These are phyloP conservation scores for Drosophila anomelani DNA, from an alignment of 2,888 invertebrate species.

Conservation along the genomic window DNA sequence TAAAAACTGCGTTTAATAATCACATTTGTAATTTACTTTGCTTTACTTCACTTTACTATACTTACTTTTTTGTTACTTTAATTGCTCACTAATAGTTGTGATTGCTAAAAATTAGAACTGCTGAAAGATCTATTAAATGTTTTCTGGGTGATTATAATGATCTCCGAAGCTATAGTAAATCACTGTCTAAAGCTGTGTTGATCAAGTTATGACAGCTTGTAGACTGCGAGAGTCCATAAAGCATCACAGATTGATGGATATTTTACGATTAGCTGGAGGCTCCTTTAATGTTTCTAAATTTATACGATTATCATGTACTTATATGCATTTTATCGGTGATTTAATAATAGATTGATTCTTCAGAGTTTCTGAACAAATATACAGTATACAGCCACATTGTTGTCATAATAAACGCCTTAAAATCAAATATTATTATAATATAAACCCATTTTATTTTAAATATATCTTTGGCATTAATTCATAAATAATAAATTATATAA, in stretches of 20 bases:
- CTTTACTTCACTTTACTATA: background rate
- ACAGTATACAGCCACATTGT: background rate
- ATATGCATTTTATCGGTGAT: background rate
- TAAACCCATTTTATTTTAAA: background rate
- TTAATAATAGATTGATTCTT: background rate
- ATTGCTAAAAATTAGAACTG: conserved; percentile 42
- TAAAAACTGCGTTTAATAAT: conserved; percentile 48
- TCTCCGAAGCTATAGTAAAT: conserved; percentile 31
- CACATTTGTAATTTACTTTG: conserved; percentile 11
- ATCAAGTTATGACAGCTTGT: conserved; percentile 39
- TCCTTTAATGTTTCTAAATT: conserved; percentile 2
- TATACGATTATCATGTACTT: background rate
- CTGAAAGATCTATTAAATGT: conserved; percentile 25
- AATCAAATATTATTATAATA: too few species aligned
- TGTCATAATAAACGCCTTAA: background rate
- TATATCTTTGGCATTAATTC: background rate
- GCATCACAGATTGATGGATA: conserved; percentile 15
- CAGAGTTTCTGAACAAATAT: background rate
- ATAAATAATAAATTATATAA: too few species aligned
- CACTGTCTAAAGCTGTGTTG: conserved; percentile 10
- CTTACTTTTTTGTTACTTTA: conserved; percentile 42
- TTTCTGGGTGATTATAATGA: conserved; percentile 8
- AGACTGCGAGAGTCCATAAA: background rate
- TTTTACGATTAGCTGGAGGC: conserved; percentile 10
- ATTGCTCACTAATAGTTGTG: conserved; percentile 66